phyloP scores from a whole-genome alignment of 2,113 vertebrate species.

The human region GRCh38 chr15:31443001-31443500 shows the following conservation, averaged over 20 bases:
- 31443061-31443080: background rate
- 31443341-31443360: background rate
- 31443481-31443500: too few relatives aligned
- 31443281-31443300: background rate
- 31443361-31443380: background rate
- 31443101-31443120: background rate
- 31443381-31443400: too few relatives aligned
- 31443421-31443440: too few relatives aligned
- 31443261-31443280: background rate
- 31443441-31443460: too few relatives aligned
- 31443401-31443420: too few relatives aligned
- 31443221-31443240: background rate
- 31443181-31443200: background rate
- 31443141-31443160: background rate
- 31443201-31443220: background rate
- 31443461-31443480: too few relatives aligned
- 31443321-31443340: background rate
- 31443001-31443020: background rate
- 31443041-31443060: background rate
- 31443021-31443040: background rate
- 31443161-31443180: background rate
- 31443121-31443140: background rate
- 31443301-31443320: background rate
- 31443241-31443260: background rate
- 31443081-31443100: background rate